A percentile compares a stretch with the other conserved stretches of the same genome.
Evolutionary conservation across 2,113 vertebrate genomes (phyloP).

Genomic region (Nematolebias whitei): DNA sequence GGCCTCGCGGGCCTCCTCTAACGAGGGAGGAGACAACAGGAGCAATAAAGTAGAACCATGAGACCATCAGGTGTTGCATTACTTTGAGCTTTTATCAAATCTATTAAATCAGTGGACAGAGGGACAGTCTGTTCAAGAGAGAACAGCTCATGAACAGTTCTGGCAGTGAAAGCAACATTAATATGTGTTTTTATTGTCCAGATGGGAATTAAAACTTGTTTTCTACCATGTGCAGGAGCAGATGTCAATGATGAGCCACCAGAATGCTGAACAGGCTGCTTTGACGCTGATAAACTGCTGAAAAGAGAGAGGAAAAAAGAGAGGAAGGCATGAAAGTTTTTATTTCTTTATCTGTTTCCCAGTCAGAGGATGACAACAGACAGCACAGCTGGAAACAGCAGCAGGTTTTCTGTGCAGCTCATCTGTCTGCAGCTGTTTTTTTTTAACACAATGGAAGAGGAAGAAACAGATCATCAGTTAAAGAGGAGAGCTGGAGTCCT

Average conservation of each 20-base stretch:
- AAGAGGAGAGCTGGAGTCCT: slow-evolving; percentile 2
- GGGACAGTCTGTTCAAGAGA: not conserved
- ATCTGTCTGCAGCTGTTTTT: slow-evolving; percentile 36
- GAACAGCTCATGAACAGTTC: not conserved
- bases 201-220: not conserved
- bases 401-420: slow-evolving; percentile 9
- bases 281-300: slow-evolving; percentile 52
- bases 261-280: slow-evolving; percentile 51
- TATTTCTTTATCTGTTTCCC: slow-evolving; percentile 5
- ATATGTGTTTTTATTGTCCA: not conserved
- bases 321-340: not conserved
- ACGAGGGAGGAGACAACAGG: slow-evolving; percentile 12
- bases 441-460: slow-evolving; percentile 9
- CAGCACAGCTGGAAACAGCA: not conserved
- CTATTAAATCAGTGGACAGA: slow-evolving; percentile 16
- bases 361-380: slow-evolving; percentile 4
- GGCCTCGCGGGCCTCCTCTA: not conserved
- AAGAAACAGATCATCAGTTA: slow-evolving; percentile 26
- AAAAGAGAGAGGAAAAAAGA: slow-evolving; percentile 33
- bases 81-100: slow-evolving; percentile 33
- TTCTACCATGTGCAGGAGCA: slow-evolving; percentile 65
- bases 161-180: not conserved
- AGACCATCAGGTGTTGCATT: slow-evolving; percentile 50
- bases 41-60: slow-evolving; percentile 29
- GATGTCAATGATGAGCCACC: slow-evolving; percentile 28